phyloP scores from a whole-genome alignment of 2,888 invertebrate species.

The Drosophila nigritarsus region DNA sequence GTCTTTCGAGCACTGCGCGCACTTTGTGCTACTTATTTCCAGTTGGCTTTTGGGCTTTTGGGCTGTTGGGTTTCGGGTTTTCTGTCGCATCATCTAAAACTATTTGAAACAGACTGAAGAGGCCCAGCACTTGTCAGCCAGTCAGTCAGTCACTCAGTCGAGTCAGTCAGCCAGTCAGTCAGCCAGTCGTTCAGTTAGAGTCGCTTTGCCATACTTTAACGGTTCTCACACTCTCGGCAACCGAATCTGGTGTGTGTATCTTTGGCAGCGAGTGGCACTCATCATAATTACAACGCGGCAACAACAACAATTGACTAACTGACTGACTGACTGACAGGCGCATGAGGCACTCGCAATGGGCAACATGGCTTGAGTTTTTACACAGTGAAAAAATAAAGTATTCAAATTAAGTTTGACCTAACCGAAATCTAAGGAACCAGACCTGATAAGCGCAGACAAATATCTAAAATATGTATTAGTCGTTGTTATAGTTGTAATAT shows the following conservation, averaged over 20 bases:
- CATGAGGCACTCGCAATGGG: constrained; percentile 33
- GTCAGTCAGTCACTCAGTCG: constrained; percentile 19
- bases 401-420: not conserved
- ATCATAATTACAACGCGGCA: constrained; percentile 76
- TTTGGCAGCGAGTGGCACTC: constrained; percentile 77
- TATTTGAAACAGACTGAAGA: constrained; percentile 51
- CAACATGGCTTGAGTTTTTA: constrained; percentile 27
- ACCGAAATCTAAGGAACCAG: not conserved
- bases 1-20: constrained; percentile 31
- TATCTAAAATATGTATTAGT: not conserved
- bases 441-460: not conserved
- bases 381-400: not conserved
- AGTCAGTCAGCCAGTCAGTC: constrained; percentile 30
- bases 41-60: constrained; percentile 22
- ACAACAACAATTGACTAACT: constrained; percentile 28
- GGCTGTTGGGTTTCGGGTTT: constrained; percentile 46
- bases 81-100: constrained; percentile 77
- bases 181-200: constrained; percentile 52
- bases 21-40: constrained; percentile 64
- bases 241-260: constrained; percentile 73
- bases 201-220: constrained; percentile 75
- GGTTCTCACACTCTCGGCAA: constrained; percentile 75
- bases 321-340: constrained; percentile 57
- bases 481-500: not conserved
- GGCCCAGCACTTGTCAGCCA: constrained; percentile 54